These are phyloP conservation scores for Microcebus ravelobensis DNA, from an alignment of 2,113 vertebrate species.

Conservation along the genomic window DNA sequence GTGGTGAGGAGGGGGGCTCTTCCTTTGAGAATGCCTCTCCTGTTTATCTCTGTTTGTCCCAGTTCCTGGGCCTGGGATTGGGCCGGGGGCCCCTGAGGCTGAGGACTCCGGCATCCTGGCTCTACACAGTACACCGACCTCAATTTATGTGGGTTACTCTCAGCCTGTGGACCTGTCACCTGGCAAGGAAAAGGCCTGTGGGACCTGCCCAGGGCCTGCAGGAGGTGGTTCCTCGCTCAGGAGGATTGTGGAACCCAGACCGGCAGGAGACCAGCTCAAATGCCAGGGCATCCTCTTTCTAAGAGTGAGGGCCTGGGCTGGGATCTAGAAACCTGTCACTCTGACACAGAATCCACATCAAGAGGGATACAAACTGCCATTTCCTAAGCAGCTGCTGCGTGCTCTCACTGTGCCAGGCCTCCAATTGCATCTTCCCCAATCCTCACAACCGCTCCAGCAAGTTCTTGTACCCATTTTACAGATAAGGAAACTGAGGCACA, in stretches of 20 bases:
- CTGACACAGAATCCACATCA: not conserved
- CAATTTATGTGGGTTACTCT: slow-evolving; percentile 64
- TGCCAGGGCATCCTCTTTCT: not conserved
- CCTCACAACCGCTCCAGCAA: not conserved
- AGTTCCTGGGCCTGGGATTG: slow-evolving; percentile 44
- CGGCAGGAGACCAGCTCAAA: not conserved
- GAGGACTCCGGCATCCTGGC: not conserved
- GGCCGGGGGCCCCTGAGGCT: not conserved
- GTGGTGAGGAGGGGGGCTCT: not conserved
- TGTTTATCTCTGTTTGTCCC: slow-evolving; percentile 40
- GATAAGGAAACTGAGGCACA: not conserved
- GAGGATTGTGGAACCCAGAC: not conserved
- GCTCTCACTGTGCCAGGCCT: not conserved
- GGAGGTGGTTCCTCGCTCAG: not conserved
- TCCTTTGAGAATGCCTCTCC: slow-evolving; percentile 6
- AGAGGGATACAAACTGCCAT: not conserved
- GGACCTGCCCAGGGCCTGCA: not conserved
- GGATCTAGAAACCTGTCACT: not conserved
- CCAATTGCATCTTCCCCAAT: not conserved
- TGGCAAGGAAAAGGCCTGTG: not conserved
- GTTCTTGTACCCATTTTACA: not conserved
- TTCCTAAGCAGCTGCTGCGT: not conserved
- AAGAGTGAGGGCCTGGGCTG: not conserved
- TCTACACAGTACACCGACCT: slow-evolving; percentile 42
- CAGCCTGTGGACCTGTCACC: not conserved